A percentile compares a stretch with the other conserved stretches of the same genome.
These are phyloP conservation scores for Neotoxoptera formosana DNA, from an alignment of 1,140 invertebrate genomes.

Conservation along the genomic window DNA sequence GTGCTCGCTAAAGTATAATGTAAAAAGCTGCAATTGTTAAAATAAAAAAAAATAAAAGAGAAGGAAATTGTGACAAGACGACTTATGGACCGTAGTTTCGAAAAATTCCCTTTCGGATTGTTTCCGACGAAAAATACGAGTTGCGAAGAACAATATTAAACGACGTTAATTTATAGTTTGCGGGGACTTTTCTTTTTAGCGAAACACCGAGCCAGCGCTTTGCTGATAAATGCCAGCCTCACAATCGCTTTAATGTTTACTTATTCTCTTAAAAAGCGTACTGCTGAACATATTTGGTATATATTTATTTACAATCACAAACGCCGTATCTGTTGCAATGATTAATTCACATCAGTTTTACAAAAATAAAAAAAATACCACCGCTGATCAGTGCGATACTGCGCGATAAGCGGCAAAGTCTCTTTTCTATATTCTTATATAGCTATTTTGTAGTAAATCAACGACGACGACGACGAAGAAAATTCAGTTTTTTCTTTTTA, in stretches of 20 bases:
- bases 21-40: constrained; percentile 1
- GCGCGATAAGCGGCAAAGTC: not conserved
- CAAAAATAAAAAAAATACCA: not conserved
- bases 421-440: not conserved
- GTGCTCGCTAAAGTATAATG: constrained; percentile 2
- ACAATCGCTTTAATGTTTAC: not conserved
- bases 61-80: constrained; percentile 5
- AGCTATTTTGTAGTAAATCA: not conserved
- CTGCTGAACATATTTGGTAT: not conserved
- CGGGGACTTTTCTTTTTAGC: not conserved
- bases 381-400: not conserved
- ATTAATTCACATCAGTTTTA: not conserved
- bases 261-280: not conserved
- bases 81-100: constrained; percentile 11
- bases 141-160: constrained; percentile 9
- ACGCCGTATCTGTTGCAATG: not conserved
- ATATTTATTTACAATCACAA: not conserved
- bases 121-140: not conserved
- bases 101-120: not conserved
- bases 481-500: not conserved
- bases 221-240: not conserved
- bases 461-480: not conserved
- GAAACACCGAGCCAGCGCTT: not conserved
- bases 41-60: not conserved
- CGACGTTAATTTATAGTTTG: constrained; percentile 22